phyloP scores from a whole-genome alignment of 2,888 invertebrate genomes.

The Spicauda simplicius region DNA sequence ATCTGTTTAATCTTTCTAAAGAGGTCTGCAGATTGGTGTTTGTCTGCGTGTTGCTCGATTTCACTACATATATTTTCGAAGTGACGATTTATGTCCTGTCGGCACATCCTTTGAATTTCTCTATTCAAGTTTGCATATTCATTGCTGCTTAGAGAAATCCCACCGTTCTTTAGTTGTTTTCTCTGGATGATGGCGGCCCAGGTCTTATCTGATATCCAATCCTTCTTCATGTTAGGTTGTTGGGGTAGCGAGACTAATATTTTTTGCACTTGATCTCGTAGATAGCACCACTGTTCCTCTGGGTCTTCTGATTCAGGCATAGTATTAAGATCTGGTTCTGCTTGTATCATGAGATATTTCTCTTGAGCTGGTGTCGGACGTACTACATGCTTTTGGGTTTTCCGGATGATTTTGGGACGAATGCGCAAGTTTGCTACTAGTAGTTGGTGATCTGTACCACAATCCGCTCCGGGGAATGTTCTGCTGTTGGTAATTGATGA shows the following conservation, averaged over 20 bases:
- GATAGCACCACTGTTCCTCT: neutral
- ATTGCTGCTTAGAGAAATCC: neutral
- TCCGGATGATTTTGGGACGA: neutral
- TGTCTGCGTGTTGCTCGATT: neutral
- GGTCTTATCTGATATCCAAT: conserved; percentile 7
- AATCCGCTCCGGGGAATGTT: neutral
- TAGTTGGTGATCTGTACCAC: neutral
- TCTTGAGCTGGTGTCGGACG: no score
- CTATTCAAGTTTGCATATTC: neutral
- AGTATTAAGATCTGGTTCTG: no score
- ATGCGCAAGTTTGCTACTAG: neutral
- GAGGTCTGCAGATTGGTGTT: conserved; percentile 2
- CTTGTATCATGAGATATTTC: no score
- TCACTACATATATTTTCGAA: neutral
- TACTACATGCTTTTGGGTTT: neutral
- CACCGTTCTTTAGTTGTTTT: neutral
- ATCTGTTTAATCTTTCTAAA: neutral
- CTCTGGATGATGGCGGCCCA: neutral
- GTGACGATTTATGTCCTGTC: neutral
- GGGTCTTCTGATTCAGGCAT: neutral
- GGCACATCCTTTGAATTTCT: neutral
- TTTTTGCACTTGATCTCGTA: neutral
- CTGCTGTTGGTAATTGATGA: neutral
- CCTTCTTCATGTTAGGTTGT: neutral
- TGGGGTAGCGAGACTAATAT: no score